These are phyloP conservation scores for Astur gentilis DNA, from an alignment of 2,113 vertebrate species.

Conservation along the genomic window DNA sequence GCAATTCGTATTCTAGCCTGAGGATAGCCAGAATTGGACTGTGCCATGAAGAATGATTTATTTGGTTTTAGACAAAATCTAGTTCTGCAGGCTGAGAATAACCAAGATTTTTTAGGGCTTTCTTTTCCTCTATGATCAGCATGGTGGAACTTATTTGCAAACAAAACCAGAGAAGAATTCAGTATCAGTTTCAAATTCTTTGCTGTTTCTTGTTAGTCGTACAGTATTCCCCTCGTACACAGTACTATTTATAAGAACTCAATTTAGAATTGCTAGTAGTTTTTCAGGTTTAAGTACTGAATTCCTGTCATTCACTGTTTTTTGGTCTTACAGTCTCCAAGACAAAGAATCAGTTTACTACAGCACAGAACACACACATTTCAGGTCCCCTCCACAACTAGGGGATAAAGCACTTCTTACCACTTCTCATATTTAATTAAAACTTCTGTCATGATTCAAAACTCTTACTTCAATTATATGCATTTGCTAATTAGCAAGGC, in stretches of 20 bases:
- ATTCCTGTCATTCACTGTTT: not conserved
- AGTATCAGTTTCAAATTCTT: not conserved
- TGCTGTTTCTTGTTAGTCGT: not conserved
- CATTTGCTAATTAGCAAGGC: not conserved
- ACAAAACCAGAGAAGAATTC: not conserved
- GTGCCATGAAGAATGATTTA: not conserved
- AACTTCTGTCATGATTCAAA: not conserved
- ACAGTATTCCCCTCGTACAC: not conserved
- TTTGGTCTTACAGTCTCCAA: not conserved
- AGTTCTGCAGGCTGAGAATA: constrained; percentile 17
- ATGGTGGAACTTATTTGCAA: constrained; percentile 6
- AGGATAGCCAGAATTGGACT: not conserved
- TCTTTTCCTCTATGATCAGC: constrained; percentile 3
- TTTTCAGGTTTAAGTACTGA: not conserved
- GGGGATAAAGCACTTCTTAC: not conserved
- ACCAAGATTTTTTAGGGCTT: not conserved
- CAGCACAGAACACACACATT: not conserved
- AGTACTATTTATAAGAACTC: not conserved
- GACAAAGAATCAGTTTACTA: not conserved
- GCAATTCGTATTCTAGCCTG: not conserved
- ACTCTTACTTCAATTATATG: not conserved
- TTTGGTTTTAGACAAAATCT: constrained; percentile 18
- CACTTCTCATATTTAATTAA: not conserved
- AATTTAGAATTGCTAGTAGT: not conserved
- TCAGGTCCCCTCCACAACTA: not conserved